Conservation (phyloP, 2,888 invertebrate species). For the Catocala nupta region DNA sequence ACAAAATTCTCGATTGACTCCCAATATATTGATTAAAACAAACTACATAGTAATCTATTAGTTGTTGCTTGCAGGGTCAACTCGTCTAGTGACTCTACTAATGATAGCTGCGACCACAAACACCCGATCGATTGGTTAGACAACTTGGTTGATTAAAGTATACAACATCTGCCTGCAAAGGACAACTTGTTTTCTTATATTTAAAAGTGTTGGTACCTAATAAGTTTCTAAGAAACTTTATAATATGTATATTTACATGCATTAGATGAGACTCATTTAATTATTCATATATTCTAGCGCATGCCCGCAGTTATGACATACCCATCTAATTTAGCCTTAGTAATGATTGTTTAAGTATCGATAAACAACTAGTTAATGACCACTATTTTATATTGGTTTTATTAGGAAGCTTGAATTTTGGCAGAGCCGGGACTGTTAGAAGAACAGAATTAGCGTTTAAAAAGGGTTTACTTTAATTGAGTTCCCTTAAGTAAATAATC, state of each 20-base stretch:
- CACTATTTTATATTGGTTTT: too few species aligned
- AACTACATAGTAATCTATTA: not conserved
- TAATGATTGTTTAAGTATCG: too few species aligned
- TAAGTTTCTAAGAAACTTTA: not conserved
- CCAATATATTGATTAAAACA: not conserved
- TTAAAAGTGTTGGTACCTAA: not conserved
- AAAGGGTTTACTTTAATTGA: too few species aligned
- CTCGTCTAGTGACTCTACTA: not conserved
- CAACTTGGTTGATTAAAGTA: slow-evolving; percentile 18
- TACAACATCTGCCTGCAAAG: slow-evolving; percentile 34
- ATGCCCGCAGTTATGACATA: not conserved
- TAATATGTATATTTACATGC: not conserved
- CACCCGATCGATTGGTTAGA: not conserved
- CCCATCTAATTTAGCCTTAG: too few species aligned
- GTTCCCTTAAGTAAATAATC: too few species aligned
- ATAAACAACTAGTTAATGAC: too few species aligned
- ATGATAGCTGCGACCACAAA: slow-evolving; percentile 6
- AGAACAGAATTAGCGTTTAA: too few species aligned
- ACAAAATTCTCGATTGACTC: slow-evolving; percentile 30
- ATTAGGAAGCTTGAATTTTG: too few species aligned
- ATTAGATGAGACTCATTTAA: not conserved
- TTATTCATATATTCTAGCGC: not conserved
- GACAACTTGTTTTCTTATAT: slow-evolving; percentile 16
- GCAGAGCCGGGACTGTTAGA: too few species aligned
- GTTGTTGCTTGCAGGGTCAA: slow-evolving; percentile 1